Base-by-base conservation (phyloP, 2,113 vertebrate species). In the Syrmaticus mikado region DNA sequence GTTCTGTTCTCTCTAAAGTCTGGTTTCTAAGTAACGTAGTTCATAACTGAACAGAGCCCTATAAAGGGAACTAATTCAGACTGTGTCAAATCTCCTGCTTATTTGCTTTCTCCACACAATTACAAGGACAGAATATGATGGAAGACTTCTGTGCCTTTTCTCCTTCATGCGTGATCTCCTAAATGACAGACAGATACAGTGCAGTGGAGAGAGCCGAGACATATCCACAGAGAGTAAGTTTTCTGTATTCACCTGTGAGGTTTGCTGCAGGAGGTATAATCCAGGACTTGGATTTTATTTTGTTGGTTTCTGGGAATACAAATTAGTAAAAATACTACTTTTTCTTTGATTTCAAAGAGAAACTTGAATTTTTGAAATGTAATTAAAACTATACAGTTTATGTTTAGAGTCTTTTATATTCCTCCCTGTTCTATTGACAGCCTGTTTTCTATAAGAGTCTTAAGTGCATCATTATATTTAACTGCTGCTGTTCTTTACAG, bases 381-480 rank as follows among this genome's bases (percentile, higher is more conserved):
- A 94, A 91, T 64, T 76, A 36, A 55, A 79, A 85, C 34, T 57
- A 30, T 41, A 13, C 12, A 45, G 13, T 89, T 90, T 57, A 90
- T 20, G 57, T 38, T 83, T 71, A 46, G 5, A 38, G 13, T 22
- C 18, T 72, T 94, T 88, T 41, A 25, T 82, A 65, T 73, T 57
- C 16, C 17, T 52, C 4, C 17, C 11, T 57, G 36, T 89, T 11
- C 24, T 58, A 55, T 34, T 55, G 19, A 6, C 8, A 71, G 11
- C 36, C 64, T 73, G 21, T 68, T 68, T 79, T 92, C 32, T 85
- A 7, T 84, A 92, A 74, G 46, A 80, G 22, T 48, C 40, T 86
- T 50, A 61, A 81, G 58, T 89, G 30, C 79, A 91, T 78, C 67
- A 53, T 16, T 94, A 53, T 36, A 60, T 86, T 92, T 94, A 92